Base-by-base conservation (phyloP, 2,113 vertebrate genomes). In the Eupsittula cactorum region DNA sequence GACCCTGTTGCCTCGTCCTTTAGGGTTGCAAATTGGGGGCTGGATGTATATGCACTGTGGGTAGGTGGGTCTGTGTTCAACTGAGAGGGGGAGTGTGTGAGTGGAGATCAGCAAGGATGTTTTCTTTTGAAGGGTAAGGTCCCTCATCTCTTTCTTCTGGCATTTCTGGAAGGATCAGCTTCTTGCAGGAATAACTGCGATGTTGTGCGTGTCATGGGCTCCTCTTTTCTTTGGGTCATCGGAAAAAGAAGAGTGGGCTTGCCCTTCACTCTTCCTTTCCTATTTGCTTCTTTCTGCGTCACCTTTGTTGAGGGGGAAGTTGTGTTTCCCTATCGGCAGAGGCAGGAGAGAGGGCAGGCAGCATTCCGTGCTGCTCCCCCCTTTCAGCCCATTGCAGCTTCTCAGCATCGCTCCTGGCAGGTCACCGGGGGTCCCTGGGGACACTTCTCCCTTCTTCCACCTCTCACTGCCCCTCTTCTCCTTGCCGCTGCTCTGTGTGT, bases 381-480 rank as follows among this genome's bases (percentile, higher is more conserved):
- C 18, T 69, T 74, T 46, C 46, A 77, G 24, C 41, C 41, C 29
- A 1, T 0, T 29, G 39, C 6, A 6, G 68, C 42, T 52, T 82
- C n/a, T 23, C 0, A 0, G 35, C 18, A 21, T 21, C 3, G 5
- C 7, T 84, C 33, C 49, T 59, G 39, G n/a, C 27, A 82, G 15
- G 37, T 46, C 35, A 37, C 29, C 0, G 0, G 16, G 19, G 9
- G 23, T 81, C 28, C 35, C 3, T 0, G 6, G 44, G 44, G 35
- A 47, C 2, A 3, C 33, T 83, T 87, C 42, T 79, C 31, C 28
- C 17, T 69, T 74, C 44, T 86, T 35, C n/a, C 44, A 16, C 42
- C 18, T 1, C 57, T 63, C 6, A 0, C 52, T 76, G 70, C 2
- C 50, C 4, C 1, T 4, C 3, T 90, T 11, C 20, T 76, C 47